Base-by-base conservation (phyloP, 2,888 invertebrate genomes). In the Ctena decussata region DNA sequence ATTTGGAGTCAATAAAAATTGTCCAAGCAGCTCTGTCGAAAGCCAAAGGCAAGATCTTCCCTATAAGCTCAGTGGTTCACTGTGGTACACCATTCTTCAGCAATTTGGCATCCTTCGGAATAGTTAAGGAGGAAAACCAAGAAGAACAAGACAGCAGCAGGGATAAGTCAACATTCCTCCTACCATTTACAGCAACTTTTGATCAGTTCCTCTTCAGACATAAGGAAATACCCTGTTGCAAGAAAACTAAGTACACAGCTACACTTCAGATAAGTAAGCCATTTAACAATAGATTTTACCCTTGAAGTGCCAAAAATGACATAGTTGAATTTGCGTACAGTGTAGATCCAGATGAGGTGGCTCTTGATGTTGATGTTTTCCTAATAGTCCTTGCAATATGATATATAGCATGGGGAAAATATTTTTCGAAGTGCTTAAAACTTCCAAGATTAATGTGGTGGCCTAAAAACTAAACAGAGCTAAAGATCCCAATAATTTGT, bases 21-120 rank as follows among this genome's bases (percentile, higher is more conserved):
- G 84, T 92, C n/a, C 84, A 90, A 39, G 80, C 88, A 65, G 87
- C 91, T 53, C 46, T 92, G 11, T 41, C 76, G 30, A 89, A 88
- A 74, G 80, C 89, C 6, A 85, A 86, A 53, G 92, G 92, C 37
- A 77, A 78, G 27, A 77, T 92, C 30, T 82, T 88, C 39, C 87
- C 89, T 35, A 46, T 91, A 24, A 85, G 89, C 70, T 80, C 86
- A 44, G 41, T 92, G 15, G 82, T 89, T n/a, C 80, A 84, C 12
- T 49, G 77, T 73, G 86, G 90, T 12, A 80, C 80, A 49, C 76
- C 77, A 41, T 77, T 60, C 73, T 89, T 74, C 37, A 72, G 78
- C 46, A 81, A 79, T 32, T 35, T 65, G 18, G 27, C 65, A 11
- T 6, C 35, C 1, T 2, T 65, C 6, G 65, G 35, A 18, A 2